These are phyloP conservation scores for Sphaerophoria rueppellii DNA, from an alignment of 2,888 invertebrate genomes.

Conservation along the genomic window DNA sequence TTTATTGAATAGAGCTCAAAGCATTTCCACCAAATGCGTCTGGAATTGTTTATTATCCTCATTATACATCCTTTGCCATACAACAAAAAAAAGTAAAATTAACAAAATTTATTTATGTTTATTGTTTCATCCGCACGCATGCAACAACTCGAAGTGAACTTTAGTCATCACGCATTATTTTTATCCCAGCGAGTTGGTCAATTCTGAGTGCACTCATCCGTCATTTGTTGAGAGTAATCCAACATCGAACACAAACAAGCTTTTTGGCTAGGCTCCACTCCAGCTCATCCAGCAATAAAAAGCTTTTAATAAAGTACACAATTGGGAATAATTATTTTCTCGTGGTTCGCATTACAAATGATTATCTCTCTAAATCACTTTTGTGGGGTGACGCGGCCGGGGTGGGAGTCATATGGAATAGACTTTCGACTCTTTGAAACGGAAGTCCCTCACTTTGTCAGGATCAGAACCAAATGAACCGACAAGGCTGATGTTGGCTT, in stretches of 20 bases:
- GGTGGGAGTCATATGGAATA: background rate
- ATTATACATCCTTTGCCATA: constrained; percentile 41
- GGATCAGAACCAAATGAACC: constrained; percentile 42
- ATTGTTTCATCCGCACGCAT: constrained; percentile 31
- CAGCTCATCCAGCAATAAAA: constrained; percentile 65
- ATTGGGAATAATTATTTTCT: constrained; percentile 72
- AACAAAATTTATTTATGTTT: constrained; percentile 39
- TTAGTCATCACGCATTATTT: constrained; percentile 4
- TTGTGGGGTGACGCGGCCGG: background rate
- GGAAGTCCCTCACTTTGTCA: constrained; percentile 1
- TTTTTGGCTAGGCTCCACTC: constrained; percentile 13
- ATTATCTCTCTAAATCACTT: constrained; percentile 71
- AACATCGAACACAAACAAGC: constrained; percentile 22
- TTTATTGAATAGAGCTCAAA: constrained; percentile 34
- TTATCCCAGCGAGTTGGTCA: constrained; percentile 16
- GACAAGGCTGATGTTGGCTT: constrained; percentile 14
- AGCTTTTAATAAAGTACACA: constrained; percentile 68
- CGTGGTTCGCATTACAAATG: constrained; percentile 70
- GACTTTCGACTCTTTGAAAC: background rate
- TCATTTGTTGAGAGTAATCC: constrained; percentile 46
- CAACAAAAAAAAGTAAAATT: constrained; percentile 30
- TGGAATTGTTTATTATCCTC: background rate
- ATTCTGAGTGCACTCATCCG: constrained; percentile 53
- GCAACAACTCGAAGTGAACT: constrained; percentile 33
- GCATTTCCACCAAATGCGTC: background rate